Percentiles rank a stretch among this genome's conserved stretches.
Conservation (phyloP, 1,140 invertebrate genomes). For the Zaprionus davidi region DNA sequence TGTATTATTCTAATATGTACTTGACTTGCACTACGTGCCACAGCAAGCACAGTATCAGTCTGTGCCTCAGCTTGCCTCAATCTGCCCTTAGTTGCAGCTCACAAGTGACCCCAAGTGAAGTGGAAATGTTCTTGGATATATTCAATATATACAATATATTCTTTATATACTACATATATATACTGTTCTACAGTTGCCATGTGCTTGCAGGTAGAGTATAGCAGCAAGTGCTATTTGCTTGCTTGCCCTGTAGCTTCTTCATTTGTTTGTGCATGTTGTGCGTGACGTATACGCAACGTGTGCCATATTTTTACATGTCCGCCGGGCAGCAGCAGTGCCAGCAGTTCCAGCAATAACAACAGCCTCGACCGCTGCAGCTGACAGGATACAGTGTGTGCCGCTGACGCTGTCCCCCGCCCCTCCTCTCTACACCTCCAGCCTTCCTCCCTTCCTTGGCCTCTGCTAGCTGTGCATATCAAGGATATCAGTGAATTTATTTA, state of each 20-base stretch:
- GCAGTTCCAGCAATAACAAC: conserved; percentile 25
- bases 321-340: conserved; percentile 55
- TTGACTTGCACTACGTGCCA: too few species aligned
- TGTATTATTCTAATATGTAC: too few species aligned
- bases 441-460: conserved; percentile 1
- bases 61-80: too few species aligned
- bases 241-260: not conserved
- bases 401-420: conserved; percentile 45
- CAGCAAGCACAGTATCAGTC: too few species aligned
- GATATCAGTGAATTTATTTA: conserved; percentile 64
- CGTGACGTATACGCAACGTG: conserved; percentile 77
- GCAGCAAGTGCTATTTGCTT: too few species aligned
- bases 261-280: conserved; percentile 51
- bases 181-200: too few species aligned
- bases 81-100: too few species aligned
- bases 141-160: too few species aligned
- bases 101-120: too few species aligned
- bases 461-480: conserved; percentile 22
- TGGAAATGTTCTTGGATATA: too few species aligned
- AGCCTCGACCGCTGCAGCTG: conserved; percentile 58
- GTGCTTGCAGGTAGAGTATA: too few species aligned
- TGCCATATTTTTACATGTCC: conserved; percentile 78
- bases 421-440: not conserved
- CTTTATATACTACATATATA: too few species aligned
- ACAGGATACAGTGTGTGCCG: conserved; percentile 67